Conservation (phyloP, 2,797 vertebrate species). For the Neosilurus hyrtlii region DNA sequence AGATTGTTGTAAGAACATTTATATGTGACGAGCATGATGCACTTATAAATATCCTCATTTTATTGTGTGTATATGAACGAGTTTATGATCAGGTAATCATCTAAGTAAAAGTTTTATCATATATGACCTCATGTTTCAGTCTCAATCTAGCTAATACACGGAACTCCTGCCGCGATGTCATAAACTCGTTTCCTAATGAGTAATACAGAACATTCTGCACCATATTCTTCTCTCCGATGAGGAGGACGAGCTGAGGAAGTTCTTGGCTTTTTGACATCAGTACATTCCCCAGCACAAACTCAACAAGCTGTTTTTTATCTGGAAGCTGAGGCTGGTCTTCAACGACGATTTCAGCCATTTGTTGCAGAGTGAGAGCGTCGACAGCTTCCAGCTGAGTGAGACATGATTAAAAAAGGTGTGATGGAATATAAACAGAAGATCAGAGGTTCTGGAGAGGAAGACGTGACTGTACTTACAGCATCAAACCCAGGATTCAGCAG, state of each 20-base stretch:
- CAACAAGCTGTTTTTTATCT: constrained; percentile 33
- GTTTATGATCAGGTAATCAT: background rate
- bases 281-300: constrained; percentile 28
- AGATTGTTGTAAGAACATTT: background rate
- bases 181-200: background rate
- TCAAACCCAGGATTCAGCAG: constrained; percentile 65
- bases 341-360: constrained; percentile 51
- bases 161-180: background rate
- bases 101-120: background rate
- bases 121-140: too few relatives aligned
- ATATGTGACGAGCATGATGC: too few relatives aligned
- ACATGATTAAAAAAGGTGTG: background rate
- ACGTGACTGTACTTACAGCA: constrained; percentile 62
- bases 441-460: background rate
- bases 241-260: constrained; percentile 31
- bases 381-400: constrained; percentile 42
- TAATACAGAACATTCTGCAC: background rate
- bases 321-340: constrained; percentile 35
- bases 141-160: background rate
- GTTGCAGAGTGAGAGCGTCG: constrained; percentile 35
- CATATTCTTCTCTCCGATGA: constrained; percentile 33
- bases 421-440: background rate
- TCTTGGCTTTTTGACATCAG: constrained; percentile 23
- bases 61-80: background rate
- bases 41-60: background rate